Base-by-base conservation (phyloP, 2,797 vertebrate genomes). In the Pipistrellus nathusii region DNA sequence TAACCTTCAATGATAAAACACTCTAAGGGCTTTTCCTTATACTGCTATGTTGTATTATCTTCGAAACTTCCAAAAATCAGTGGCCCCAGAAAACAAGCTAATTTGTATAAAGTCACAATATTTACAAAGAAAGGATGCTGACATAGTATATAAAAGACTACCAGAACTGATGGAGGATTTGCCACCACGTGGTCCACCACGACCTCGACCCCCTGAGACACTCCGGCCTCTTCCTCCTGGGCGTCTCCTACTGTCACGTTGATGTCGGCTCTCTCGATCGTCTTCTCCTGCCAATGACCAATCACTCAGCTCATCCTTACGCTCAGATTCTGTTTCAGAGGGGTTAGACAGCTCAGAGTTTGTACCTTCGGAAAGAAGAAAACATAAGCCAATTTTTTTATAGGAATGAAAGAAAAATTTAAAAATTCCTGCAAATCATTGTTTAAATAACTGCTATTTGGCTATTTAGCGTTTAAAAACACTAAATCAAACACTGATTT, bases 321-420 rank as follows among this genome's bases (percentile, higher is more conserved):
- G 99, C 97, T 99, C 99, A 8, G 99, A 99, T 94, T 99, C 99
- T 0, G 99, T 99, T 98, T 99, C 99, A 6, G 99, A 99, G 71
- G 99, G 98, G 41, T 99, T 99, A 91, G 99, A 99, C 95, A 99
- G 99, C 98, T 99, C 99, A 1, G 99, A 99, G 97, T 99, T 99
- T 96, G 99, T 99, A 98, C 99, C 99, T 99, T 96, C 86, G 48
- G 57, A 21, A 85, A 95, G 32, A 88, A 89, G 18, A 96, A 48
- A 95, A 95, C 64, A 96, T 51, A 95, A 85, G 18, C 53, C 35
- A 86, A 76, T 92, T 94, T 77, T 44, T 77, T 55, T 77, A 77
- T 23, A 77, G 75, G 30, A 53, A 53, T 53, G 30, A 53, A 30
- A 51, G n/a, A 53, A 53, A 30, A 51, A 38, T 73, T 32, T 92